These are phyloP conservation scores for Drosophila ezoana DNA, from an alignment of 2,888 invertebrate genomes.

Conservation along the genomic window DNA sequence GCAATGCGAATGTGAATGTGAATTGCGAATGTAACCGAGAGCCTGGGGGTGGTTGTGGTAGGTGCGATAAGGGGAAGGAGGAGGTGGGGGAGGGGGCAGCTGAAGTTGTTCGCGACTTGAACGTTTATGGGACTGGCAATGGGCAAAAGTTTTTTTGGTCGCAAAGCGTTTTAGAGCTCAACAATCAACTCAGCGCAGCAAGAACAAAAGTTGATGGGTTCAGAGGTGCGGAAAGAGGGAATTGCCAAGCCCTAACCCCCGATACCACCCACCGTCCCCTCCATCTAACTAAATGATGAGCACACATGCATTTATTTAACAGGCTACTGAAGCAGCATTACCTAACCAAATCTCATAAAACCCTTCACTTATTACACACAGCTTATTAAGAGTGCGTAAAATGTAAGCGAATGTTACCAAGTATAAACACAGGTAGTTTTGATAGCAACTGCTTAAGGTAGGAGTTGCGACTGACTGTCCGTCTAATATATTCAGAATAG, in stretches of 20 bases:
- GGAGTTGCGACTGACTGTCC: too few species aligned
- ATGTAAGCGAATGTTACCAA: neutral
- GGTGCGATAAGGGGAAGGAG: neutral
- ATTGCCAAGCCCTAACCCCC: too few species aligned
- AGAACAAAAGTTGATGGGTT: neutral
- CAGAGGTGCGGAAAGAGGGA: too few species aligned
- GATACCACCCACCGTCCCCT: neutral
- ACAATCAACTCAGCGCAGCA: slow-evolving; percentile 38
- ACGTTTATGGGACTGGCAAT: slow-evolving; percentile 39
- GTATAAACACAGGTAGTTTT: too few species aligned
- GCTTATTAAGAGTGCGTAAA: slow-evolving; percentile 3
- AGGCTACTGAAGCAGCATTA: neutral
- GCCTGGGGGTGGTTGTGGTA: neutral
- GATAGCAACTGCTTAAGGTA: too few species aligned
- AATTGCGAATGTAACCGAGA: slow-evolving; percentile 28
- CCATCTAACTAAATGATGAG: slow-evolving; percentile 12
- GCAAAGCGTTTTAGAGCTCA: slow-evolving; percentile 52
- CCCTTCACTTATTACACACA: neutral
- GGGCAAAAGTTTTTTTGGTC: slow-evolving; percentile 49
- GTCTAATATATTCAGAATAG: too few species aligned
- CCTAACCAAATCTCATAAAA: neutral
- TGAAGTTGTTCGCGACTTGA: slow-evolving; percentile 1
- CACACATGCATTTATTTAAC: slow-evolving; percentile 11
- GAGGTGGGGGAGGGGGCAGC: too few species aligned
- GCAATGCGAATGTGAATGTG: slow-evolving; percentile 35